A percentile compares a stretch with the other conserved stretches of the same genome.
phyloP scores from a whole-genome alignment of 2,113 vertebrate species.

The Nothocercus julius region DNA sequence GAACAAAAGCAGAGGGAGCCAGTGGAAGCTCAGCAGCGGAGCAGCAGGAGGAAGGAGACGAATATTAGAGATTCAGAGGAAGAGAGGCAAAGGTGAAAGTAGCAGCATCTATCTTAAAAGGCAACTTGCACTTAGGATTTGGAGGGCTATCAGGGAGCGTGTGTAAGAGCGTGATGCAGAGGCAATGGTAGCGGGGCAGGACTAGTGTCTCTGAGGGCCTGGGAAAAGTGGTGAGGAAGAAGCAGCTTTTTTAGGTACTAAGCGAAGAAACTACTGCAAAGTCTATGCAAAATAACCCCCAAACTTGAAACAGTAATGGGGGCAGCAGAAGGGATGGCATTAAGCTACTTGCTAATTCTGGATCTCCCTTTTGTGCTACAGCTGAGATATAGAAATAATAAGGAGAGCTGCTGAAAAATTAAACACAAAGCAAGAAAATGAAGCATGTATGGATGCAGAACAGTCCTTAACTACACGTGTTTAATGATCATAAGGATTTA shows the following conservation, averaged over 20 bases:
- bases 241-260: not conserved
- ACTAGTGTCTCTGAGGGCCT: not conserved
- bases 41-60: not conserved
- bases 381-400: constrained; percentile 65
- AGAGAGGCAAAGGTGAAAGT: not conserved
- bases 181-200: not conserved
- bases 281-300: not conserved
- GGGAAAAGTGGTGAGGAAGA: not conserved
- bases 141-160: not conserved
- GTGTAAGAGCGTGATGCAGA: not conserved
- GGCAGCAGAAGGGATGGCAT: not conserved
- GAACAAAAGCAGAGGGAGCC: constrained; percentile 35
- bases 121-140: not conserved
- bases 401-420: constrained; percentile 62
- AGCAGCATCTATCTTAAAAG: not conserved
- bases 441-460: constrained; percentile 64
- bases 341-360: not conserved
- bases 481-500: constrained; percentile 81
- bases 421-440: constrained; percentile 53
- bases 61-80: not conserved
- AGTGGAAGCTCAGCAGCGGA: not conserved
- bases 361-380: not conserved
- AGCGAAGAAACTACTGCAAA: not conserved
- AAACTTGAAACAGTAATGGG: not conserved
- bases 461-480: constrained; percentile 77